A percentile compares a stretch with the other conserved stretches of the same genome.
phyloP scores from a whole-genome alignment of 2,113 vertebrate species.

The Hippopotamus amphibius region DNA sequence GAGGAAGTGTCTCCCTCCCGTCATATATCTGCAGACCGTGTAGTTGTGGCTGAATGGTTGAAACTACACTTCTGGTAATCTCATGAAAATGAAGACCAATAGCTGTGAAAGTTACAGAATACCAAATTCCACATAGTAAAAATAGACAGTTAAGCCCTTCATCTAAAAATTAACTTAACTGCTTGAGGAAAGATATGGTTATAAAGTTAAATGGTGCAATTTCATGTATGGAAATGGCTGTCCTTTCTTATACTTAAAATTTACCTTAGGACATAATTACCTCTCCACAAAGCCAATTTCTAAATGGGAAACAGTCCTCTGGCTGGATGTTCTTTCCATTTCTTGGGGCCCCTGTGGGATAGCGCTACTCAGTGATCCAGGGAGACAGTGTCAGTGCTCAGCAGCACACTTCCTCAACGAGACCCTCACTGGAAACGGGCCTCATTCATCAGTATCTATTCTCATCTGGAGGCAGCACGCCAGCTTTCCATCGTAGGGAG shows the following conservation, averaged over 20 bases:
- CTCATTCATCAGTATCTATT: conserved; percentile 31
- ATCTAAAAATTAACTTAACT: conserved; percentile 63
- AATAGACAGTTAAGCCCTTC: conserved; percentile 50
- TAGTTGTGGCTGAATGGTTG: not conserved
- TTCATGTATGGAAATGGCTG: conserved; percentile 63
- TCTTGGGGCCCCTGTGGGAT: conserved; percentile 40
- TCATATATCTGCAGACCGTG: not conserved
- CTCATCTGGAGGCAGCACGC: not conserved
- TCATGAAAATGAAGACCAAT: not conserved
- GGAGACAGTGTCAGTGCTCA: not conserved
- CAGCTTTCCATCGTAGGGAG: conserved; percentile 28
- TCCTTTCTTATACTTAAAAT: conserved; percentile 71
- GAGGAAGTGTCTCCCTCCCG: not conserved
- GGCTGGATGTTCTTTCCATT: conserved; percentile 67
- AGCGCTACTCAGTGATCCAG: conserved; percentile 42
- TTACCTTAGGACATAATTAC: conserved; percentile 70
- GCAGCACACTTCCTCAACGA: conserved; percentile 49
- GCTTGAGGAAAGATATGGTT: conserved; percentile 57
- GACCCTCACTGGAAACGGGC: not conserved
- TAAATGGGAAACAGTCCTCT: conserved; percentile 80
- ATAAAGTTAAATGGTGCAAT: conserved; percentile 64
- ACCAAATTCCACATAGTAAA: conserved; percentile 10
- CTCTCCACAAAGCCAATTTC: conserved; percentile 76
- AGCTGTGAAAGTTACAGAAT: conserved; percentile 31
- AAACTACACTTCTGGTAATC: not conserved